phyloP scores from a whole-genome alignment of 2,113 vertebrate genomes.

The Rhegmatorhina hoffmannsi region DNA sequence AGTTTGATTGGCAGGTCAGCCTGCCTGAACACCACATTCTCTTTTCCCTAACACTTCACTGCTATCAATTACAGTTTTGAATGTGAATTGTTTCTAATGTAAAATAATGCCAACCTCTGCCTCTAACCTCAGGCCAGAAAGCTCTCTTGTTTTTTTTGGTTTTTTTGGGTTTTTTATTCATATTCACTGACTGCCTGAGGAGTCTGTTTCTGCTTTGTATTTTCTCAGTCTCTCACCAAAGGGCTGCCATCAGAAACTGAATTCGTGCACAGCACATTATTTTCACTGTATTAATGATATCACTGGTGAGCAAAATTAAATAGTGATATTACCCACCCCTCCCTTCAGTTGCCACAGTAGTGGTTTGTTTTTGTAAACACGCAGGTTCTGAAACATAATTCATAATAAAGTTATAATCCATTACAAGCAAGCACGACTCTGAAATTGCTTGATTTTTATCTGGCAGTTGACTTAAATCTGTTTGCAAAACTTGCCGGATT shows the following conservation, averaged over 20 bases:
- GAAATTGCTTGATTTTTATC: constrained; percentile 71
- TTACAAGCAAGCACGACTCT: constrained; percentile 66
- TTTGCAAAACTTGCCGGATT: constrained; percentile 61
- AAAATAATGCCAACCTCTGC: constrained; percentile 86
- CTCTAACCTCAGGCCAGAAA: constrained; percentile 79
- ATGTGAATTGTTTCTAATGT: constrained; percentile 89
- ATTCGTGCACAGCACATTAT: constrained; percentile 47
- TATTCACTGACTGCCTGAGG: constrained; percentile 49
- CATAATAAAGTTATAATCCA: constrained; percentile 68
- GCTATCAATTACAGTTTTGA: constrained; percentile 90
- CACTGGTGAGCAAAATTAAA: constrained; percentile 64
- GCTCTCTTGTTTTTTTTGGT: constrained; percentile 63
- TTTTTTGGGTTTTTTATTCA: not conserved
- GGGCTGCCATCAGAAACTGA: constrained; percentile 51
- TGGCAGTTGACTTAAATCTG: constrained; percentile 73
- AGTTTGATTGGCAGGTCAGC: constrained; percentile 85
- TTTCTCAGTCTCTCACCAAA: constrained; percentile 62
- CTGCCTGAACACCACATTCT: constrained; percentile 71
- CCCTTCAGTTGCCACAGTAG: constrained; percentile 4
- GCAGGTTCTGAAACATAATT: constrained; percentile 41
- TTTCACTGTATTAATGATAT: constrained; percentile 68
- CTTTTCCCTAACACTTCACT: constrained; percentile 79
- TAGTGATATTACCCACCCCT: not conserved
- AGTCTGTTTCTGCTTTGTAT: constrained; percentile 59
- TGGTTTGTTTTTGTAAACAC: constrained; percentile 3